These are phyloP conservation scores for Drosophila heteroneura DNA, from an alignment of 2,888 invertebrate species.

Conservation along the genomic window DNA sequence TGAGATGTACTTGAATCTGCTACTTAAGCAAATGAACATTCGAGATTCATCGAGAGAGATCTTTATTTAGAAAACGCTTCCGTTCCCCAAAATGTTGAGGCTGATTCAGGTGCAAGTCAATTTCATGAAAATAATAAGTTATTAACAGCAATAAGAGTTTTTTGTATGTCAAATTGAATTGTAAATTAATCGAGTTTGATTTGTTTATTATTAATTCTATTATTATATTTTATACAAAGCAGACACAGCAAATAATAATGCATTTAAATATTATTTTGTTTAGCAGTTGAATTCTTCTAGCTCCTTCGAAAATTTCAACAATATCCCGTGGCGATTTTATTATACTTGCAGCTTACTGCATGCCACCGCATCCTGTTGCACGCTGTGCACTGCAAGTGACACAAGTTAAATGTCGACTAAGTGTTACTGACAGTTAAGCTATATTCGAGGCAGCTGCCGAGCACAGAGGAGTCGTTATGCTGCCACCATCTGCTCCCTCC, in stretches of 20 bases:
- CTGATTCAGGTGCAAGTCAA: not conserved
- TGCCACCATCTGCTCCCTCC: not conserved
- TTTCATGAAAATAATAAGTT: not conserved
- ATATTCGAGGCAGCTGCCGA: constrained; percentile 46
- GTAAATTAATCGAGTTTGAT: too few species aligned
- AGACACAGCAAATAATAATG: not conserved
- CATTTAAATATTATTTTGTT: not conserved
- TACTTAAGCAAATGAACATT: constrained; percentile 10
- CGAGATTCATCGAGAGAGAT: not conserved
- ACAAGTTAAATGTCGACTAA: constrained; percentile 78
- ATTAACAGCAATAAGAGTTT: too few species aligned
- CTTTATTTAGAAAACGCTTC: not conserved
- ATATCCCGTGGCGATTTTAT: constrained; percentile 9
- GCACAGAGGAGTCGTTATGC: constrained; percentile 10
- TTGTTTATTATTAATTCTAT: too few species aligned
- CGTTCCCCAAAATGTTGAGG: not conserved
- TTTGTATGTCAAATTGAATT: too few species aligned
- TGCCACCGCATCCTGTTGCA: constrained; percentile 1
- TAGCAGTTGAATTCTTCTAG: not conserved
- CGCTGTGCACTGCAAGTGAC: constrained; percentile 63
- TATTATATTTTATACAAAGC: too few species aligned
- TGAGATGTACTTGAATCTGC: constrained; percentile 8
- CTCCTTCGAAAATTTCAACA: not conserved
- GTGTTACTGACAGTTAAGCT: constrained; percentile 67
- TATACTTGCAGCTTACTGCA: constrained; percentile 2